phyloP scores from a whole-genome alignment of 2,797 vertebrate genomes.

The Acropternis orthonyx region DNA sequence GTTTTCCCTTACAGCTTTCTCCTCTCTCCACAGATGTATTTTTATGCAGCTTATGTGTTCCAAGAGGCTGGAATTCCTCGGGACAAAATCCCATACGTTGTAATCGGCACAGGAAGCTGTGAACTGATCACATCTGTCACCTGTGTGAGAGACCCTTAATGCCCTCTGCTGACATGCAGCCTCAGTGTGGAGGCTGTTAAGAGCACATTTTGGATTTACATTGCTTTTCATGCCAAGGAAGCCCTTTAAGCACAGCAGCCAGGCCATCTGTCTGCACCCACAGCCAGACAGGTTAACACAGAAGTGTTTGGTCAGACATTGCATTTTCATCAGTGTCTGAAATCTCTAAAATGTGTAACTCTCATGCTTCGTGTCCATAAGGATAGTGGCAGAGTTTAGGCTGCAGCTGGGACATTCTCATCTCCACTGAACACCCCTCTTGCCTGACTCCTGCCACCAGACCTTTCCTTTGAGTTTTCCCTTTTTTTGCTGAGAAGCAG shows the following conservation, averaged over 20 bases:
- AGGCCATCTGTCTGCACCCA: neutral
- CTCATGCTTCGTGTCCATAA: neutral
- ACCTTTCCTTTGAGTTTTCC: neutral
- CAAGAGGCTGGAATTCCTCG: conserved; percentile 82
- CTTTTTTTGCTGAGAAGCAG: neutral
- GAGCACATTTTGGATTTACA: neutral
- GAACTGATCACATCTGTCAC: conserved; percentile 84
- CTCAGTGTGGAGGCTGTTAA: neutral
- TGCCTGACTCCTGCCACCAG: neutral
- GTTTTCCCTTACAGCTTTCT: neutral
- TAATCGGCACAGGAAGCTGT: conserved; percentile 87
- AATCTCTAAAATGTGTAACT: neutral
- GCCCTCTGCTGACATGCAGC: neutral
- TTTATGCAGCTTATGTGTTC: conserved; percentile 88
- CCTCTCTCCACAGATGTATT: conserved; percentile 83
- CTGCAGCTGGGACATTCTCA: neutral
- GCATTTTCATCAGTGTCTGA: neutral
- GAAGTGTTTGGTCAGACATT: neutral
- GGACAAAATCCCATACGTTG: conserved; percentile 83
- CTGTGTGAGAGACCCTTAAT: conserved; percentile 82
- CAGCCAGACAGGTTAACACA: neutral
- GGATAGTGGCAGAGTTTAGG: neutral
- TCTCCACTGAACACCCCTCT: neutral
- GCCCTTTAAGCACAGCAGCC: neutral
- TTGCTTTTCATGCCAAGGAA: neutral